Base-by-base conservation (phyloP, 1,140 invertebrate species). In the Euwallacea fornicatus region DNA sequence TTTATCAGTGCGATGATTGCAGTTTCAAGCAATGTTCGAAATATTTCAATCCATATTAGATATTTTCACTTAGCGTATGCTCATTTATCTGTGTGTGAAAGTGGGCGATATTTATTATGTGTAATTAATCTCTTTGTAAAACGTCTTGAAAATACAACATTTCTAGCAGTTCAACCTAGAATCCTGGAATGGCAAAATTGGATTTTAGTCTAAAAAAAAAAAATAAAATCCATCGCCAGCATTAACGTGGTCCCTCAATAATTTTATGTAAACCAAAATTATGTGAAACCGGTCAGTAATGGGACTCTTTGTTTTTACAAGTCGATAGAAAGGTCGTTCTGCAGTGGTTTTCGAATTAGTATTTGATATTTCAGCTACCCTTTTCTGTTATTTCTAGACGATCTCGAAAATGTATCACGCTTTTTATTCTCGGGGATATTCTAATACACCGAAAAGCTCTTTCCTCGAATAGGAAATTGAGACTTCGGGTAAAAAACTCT, bases 331-430 rank as follows among this genome's bases (percentile, higher is more conserved):
- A 50, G 9, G 46, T 50, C 13, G 9, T 50, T 33, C 21, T 33
- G 21, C 21, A 33, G 46, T 50, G 46, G 9, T 50, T 50, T 50
- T 13, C 9, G 46, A 50, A 50, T 50, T 50, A 50, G 46, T 64
- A 50, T 68, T 68, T 68, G 66, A 68, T 68, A 68, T 68, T 68
- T 56, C 55, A 68, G 42, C 66, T 42, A 43, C 54, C 55, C 55
- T 59, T 60, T 68, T 60, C 21, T 68, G 66, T 60, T 68, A 68
- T 68, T 68, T 68, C 56, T 68, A 44, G 66, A 15, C 56, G 42
- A 58, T 11, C n/a, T 59, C 54, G 54, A 8, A 68, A 59, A 58
- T 47, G n/a, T 55, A 55, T 55, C 47, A 13, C 42, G 42, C 33
- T 66, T 66, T 66, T 66, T 66, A 54, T 46, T 63, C 21, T 8